Evolutionary conservation across 2,888 invertebrate genomes (phyloP), one percentile per base, ranked within the genome.

Genomic region (Acleris laterana): DNA sequence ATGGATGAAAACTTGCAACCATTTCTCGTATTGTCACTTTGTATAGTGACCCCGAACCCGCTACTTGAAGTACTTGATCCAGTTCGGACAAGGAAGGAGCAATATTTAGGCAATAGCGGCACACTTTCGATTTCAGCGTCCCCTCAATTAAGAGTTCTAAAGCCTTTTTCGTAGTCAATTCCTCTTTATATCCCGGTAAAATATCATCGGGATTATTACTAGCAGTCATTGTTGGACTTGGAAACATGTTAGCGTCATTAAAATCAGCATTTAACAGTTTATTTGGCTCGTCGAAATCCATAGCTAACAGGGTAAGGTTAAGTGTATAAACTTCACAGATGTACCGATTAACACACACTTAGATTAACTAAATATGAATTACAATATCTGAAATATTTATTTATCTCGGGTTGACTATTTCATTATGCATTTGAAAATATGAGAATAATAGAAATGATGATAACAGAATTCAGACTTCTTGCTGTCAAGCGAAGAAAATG

Each of bases 1-100:
- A 83, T n/a, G 92, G 90, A 76, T 91, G 81, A 67, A 93, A 85
- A 72, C 83, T 83, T 1, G 89, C 87, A 1, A 92, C 77, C 79
- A 93, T 89, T 70, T 89, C 85, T 51, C 81, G 79, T 56, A 93
- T 79, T 32, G 88, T 78, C 17, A 92, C 84, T 72, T 87, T 87
- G 65, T 87, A 89, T 2, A 88, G 42, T 1, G 76, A 74, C 44
- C 81, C 82, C 57, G 79, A 77, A 28, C 83, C 81, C 11, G 81
- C 87, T 44, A 93, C 75, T 52, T 89, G 82, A 44, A 90, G 72
- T 32, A 87, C 74, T 72, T 85, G 87, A 46, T 90, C 90, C 51
- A 90, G 69, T 70, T 88, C 88, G 9, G 85, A 83, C 44, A 93
- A 71, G 0, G 76, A 70, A 19, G 75, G 70, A 0, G 81, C 76